Conservation (phyloP, 2,888 invertebrate species). For the Syritta pipiens region DNA sequence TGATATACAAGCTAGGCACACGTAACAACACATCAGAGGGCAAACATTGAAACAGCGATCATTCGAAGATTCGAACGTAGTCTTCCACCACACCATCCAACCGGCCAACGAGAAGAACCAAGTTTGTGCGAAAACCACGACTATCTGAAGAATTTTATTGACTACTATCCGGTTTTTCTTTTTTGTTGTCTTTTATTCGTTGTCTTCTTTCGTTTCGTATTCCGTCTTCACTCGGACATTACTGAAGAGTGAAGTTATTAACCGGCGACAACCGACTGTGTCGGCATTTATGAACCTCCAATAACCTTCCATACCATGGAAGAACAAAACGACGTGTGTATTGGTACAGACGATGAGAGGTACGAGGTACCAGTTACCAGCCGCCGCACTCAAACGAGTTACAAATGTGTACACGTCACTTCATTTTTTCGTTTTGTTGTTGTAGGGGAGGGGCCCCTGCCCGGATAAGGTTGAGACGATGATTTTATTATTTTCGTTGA, state of each 20-base stretch:
- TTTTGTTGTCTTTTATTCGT: slow-evolving; percentile 25
- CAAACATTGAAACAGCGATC: not conserved
- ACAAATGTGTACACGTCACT: slow-evolving; percentile 46
- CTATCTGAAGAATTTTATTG: slow-evolving; percentile 53
- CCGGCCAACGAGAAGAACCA: not conserved
- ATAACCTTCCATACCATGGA: slow-evolving; percentile 41
- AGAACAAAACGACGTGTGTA: slow-evolving; percentile 41
- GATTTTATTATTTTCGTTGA: not conserved
- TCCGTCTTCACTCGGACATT: not conserved
- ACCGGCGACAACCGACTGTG: slow-evolving; percentile 26
- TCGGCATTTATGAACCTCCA: slow-evolving; percentile 33
- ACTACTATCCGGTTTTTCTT: slow-evolving; percentile 54
- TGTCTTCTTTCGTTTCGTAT: not conserved
- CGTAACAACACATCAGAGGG: not conserved
- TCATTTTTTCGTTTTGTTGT: not conserved
- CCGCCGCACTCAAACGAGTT: slow-evolving; percentile 18
- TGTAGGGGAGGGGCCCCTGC: too few species aligned
- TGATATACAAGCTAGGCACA: not conserved
- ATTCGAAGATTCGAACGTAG: not conserved
- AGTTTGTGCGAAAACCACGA: slow-evolving; percentile 30
- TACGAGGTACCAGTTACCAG: slow-evolving; percentile 20
- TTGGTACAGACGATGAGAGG: slow-evolving; percentile 41
- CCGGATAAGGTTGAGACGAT: not conserved
- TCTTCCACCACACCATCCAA: too few species aligned
- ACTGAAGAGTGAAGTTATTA: slow-evolving; percentile 24